Evolutionary conservation across 2,113 vertebrate genomes (phyloP), one percentile per base, ranked within the genome.

Genomic region (Craseonycteris thonglongyai): DNA sequence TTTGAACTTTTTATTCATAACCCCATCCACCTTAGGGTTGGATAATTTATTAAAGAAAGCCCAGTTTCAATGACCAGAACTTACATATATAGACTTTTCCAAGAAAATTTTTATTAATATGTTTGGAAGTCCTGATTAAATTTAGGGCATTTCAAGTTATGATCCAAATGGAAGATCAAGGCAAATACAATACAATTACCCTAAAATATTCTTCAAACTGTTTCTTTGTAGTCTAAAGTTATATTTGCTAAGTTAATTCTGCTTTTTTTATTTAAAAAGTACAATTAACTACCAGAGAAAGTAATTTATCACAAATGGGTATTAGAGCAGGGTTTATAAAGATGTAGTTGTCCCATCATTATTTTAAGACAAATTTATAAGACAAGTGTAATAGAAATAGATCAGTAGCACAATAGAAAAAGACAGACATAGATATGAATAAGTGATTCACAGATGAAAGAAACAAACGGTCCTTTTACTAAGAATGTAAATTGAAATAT

Each of bases 41-140:
- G 76, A 68, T 94, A 19, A 84, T 93, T 96, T 88, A 83, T 83
- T 95, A 89, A 84, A 92, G 74, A 51, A 96, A 9, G 19, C 91
- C 45, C 65, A 65, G 66, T 83, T 94, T 91, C 87, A 92, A 59
- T 87, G 84, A 75, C 47, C 71, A 71, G 47, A 84, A 88, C 92
- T 78, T 92, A 35, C 38, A 72, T 51, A 72, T n/a, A 85, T 3
- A 85, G 76, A 72, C 71, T 93, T 93, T 90, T n/a, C n/a, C n/a
- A n/a, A n/a, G n/a, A n/a, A n/a, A n/a, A n/a, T n/a, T n/a, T n/a
- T n/a, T n/a, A n/a, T n/a, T n/a, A n/a, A n/a, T n/a, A 58, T 81
- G n/a, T 95, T 92, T 95, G 28, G 47, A 93, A 96, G 88, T 71
- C 3, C 49, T 91, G 68, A 59, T 63, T 88, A 90, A 90, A 81